phyloP scores from a whole-genome alignment of 2,888 invertebrate genomes.

The Lepidochitona cinerea region DNA sequence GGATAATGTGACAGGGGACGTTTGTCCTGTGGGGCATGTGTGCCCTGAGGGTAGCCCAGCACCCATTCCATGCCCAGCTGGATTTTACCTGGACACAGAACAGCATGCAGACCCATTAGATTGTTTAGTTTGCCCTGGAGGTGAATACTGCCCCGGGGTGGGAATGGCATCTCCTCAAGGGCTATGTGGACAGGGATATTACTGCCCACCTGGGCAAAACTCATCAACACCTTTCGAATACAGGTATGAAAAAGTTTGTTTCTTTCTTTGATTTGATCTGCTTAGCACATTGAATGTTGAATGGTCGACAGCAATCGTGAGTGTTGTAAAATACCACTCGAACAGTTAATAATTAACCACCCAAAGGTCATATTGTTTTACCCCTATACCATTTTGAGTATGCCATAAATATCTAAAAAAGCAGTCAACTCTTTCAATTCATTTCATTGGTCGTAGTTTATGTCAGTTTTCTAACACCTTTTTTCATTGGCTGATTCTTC shows the following conservation, averaged over 20 bases:
- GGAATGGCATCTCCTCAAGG: conserved; percentile 52
- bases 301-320: too few species aligned
- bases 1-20: conserved; percentile 56
- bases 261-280: too few species aligned
- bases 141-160: conserved; percentile 57
- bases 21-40: conserved; percentile 63
- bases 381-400: too few species aligned
- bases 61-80: conserved; percentile 46
- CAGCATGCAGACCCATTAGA: conserved; percentile 50
- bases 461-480: too few species aligned
- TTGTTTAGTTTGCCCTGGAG: conserved; percentile 58
- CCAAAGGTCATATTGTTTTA: too few species aligned
- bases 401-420: too few species aligned
- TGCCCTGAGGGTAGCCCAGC: conserved; percentile 53
- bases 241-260: conserved; percentile 36
- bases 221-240: conserved; percentile 54
- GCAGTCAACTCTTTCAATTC: too few species aligned
- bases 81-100: conserved; percentile 58
- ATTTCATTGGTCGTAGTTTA: too few species aligned
- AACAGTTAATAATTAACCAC: too few species aligned
- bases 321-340: too few species aligned
- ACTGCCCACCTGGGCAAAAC: conserved; percentile 64
- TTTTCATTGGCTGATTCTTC: conserved; percentile 5
- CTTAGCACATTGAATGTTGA: too few species aligned
- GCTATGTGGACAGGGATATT: conserved; percentile 63